Percentiles rank a stretch among this genome's conserved stretches.
phyloP scores from a whole-genome alignment of 92 coral and sea anemone species.

The Blastomussa wellsi region DNA sequence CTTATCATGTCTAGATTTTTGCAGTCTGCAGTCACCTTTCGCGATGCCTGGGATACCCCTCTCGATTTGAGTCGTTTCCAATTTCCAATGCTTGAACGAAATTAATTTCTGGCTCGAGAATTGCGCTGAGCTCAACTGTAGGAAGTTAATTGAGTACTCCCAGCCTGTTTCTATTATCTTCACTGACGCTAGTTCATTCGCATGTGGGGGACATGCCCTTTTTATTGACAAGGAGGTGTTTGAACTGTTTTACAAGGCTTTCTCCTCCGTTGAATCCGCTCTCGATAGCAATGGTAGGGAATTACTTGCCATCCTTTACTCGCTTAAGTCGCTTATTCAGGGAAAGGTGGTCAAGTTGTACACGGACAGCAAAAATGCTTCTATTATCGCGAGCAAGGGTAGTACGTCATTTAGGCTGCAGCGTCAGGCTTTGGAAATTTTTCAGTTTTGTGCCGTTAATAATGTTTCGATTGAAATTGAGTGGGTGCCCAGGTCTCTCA shows the following conservation, averaged over 20 bases:
- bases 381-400: slow-evolving; percentile 38
- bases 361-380: slow-evolving; percentile 41
- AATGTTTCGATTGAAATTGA: slow-evolving; percentile 22
- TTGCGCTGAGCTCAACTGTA: slow-evolving; percentile 17
- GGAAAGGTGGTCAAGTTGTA: slow-evolving; percentile 35
- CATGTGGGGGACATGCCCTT: slow-evolving; percentile 40
- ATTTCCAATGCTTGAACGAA: slow-evolving; percentile 28
- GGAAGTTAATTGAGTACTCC: not conserved
- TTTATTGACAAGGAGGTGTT: slow-evolving; percentile 4
- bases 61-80: too few species aligned
- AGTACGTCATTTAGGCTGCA: slow-evolving; percentile 43
- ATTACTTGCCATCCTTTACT: slow-evolving; percentile 21
- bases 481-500: slow-evolving; percentile 43
- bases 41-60: slow-evolving; percentile 28
- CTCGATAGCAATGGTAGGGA: slow-evolving; percentile 28
- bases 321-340: slow-evolving; percentile 18
- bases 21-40: slow-evolving; percentile 33
- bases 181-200: slow-evolving; percentile 40
- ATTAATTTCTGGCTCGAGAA: slow-evolving; percentile 35
- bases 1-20: slow-evolving; percentile 47
- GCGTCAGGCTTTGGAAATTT: slow-evolving; percentile 38
- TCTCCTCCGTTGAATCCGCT: slow-evolving; percentile 14
- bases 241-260: slow-evolving; percentile 23
- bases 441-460: slow-evolving; percentile 26
- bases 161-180: slow-evolving; percentile 26